Conservation (phyloP, 2,888 invertebrate genomes). For the Cephus pygmeus region DNA sequence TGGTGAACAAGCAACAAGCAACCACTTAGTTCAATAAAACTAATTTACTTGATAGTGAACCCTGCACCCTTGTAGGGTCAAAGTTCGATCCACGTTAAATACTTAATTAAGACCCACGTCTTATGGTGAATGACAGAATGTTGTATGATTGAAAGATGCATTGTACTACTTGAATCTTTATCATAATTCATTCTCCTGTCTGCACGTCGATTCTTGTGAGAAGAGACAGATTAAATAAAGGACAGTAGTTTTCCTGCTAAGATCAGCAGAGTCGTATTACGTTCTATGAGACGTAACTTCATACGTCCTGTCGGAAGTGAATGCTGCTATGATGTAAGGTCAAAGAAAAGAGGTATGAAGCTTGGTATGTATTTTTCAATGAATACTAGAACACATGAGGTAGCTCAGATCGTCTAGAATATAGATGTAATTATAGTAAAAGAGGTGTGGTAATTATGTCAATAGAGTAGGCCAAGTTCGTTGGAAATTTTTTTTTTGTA, state of each 20-base stretch:
- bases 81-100: neutral
- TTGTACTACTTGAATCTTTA: neutral
- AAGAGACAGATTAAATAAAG: neutral
- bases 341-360: neutral
- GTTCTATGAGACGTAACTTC: neutral
- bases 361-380: neutral
- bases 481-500: neutral
- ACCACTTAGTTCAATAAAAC: conserved; percentile 38
- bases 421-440: neutral
- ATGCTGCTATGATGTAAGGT: neutral
- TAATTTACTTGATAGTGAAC: conserved; percentile 40
- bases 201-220: neutral
- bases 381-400: neutral
- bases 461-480: neutral
- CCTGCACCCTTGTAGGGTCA: conserved; percentile 14
- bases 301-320: neutral
- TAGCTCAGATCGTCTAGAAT: neutral
- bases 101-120: neutral
- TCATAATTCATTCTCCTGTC: neutral
- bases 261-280: neutral
- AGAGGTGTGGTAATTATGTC: neutral
- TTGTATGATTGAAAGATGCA: neutral
- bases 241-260: neutral
- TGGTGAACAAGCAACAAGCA: conserved; percentile 31
- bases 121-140: neutral